Evolutionary conservation across 2,888 invertebrate genomes (phyloP).

Genomic region (Rapana venosa): DNA sequence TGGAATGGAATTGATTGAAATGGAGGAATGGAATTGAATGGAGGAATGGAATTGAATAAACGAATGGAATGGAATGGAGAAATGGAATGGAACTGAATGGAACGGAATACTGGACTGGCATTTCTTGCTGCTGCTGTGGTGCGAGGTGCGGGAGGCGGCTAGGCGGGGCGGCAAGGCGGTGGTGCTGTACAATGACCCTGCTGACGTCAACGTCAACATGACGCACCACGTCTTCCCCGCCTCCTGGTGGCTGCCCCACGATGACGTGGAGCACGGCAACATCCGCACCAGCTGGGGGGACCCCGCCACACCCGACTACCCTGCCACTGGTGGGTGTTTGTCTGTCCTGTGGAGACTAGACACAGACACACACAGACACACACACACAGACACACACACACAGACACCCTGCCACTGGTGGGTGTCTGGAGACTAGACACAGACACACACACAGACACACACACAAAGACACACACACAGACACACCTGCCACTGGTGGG

Average conservation of each 20-base stretch:
- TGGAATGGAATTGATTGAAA: too few relatives aligned
- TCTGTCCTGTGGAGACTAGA: too few relatives aligned
- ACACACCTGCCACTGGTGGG: too few relatives aligned
- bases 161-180: conserved; percentile 74
- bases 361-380: not conserved
- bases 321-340: conserved; percentile 55
- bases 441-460: not conserved
- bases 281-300: conserved; percentile 76
- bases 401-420: too few relatives aligned
- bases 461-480: not conserved
- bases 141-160: conserved; percentile 66
- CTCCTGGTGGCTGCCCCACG: conserved; percentile 78
- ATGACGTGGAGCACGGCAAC: conserved; percentile 79
- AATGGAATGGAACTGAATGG: too few relatives aligned
- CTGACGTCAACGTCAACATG: conserved; percentile 66
- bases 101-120: too few relatives aligned
- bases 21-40: too few relatives aligned
- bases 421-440: too few relatives aligned
- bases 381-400: not conserved
- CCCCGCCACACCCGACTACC: conserved; percentile 79
- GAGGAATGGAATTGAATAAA: too few relatives aligned
- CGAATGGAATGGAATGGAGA: too few relatives aligned
- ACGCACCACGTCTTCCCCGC: conserved; percentile 68
- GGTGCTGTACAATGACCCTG: conserved; percentile 76
- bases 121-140: too few relatives aligned